Percentiles rank a stretch among this genome's conserved stretches.
phyloP scores from a whole-genome alignment of 2,888 invertebrate genomes.

The Dynastes hyllus region DNA sequence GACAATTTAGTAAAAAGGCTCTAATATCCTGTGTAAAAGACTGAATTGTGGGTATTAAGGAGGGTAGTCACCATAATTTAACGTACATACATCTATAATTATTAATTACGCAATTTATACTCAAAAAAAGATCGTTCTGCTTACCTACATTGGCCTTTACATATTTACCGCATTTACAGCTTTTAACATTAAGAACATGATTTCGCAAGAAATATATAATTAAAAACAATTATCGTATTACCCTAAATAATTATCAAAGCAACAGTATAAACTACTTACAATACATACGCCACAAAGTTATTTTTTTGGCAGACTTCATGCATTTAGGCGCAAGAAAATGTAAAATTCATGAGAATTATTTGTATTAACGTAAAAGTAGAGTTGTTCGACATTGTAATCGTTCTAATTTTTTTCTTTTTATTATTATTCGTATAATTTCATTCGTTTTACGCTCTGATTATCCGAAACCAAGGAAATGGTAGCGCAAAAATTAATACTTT shows the following conservation, averaged over 20 bases:
- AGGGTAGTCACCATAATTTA: too few species aligned
- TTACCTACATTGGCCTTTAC: background rate
- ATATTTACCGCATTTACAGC: background rate
- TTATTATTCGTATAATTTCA: constrained; percentile 1
- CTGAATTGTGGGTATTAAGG: too few species aligned
- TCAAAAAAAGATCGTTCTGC: background rate
- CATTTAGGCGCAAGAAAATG: background rate
- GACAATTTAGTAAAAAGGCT: too few species aligned
- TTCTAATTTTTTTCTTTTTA: background rate
- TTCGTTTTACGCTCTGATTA: constrained; percentile 28
- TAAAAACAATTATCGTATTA: constrained; percentile 24
- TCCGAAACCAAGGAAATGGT: constrained; percentile 3
- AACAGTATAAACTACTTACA: background rate
- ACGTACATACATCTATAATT: background rate
- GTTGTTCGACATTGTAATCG: background rate
- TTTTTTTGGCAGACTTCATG: background rate
- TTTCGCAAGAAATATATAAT: constrained; percentile 10
- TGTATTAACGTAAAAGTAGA: background rate
- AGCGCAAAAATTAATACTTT: constrained; percentile 7
- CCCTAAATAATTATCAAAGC: constrained; percentile 22
- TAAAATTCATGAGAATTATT: background rate
- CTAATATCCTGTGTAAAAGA: too few species aligned
- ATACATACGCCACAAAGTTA: too few species aligned
- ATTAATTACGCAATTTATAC: background rate
- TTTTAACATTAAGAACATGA: background rate